Conservation (phyloP, 1,140 invertebrate genomes). For the Dreissena polymorpha region DNA sequence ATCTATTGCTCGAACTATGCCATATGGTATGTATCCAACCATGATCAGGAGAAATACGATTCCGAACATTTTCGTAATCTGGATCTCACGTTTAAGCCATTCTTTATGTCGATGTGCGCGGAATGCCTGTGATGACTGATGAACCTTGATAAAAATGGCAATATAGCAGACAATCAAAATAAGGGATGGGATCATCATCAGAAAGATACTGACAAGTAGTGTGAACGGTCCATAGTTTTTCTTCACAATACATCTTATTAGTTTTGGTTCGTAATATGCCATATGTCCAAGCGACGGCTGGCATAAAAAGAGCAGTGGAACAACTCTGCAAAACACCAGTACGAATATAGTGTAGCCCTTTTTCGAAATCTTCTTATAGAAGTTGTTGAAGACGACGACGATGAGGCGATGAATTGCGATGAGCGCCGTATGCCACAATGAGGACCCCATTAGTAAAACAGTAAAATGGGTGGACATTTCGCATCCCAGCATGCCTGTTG, state of each 20-base stretch:
- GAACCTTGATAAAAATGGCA: constrained; percentile 77
- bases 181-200: constrained; percentile 77
- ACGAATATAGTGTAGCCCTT: constrained; percentile 76
- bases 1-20: constrained; percentile 76
- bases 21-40: constrained; percentile 78
- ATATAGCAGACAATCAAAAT: constrained; percentile 78
- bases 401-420: constrained; percentile 79
- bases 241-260: constrained; percentile 76
- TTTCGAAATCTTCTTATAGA: constrained; percentile 78
- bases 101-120: constrained; percentile 69
- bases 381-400: constrained; percentile 77
- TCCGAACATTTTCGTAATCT: constrained; percentile 80
- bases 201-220: constrained; percentile 73
- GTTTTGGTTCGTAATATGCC: constrained; percentile 75
- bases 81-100: constrained; percentile 77
- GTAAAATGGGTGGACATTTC: constrained; percentile 76
- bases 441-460: constrained; percentile 76
- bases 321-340: constrained; percentile 73
- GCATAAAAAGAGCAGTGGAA: constrained; percentile 75
- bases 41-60: constrained; percentile 78
- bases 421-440: constrained; percentile 78
- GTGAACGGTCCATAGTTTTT: constrained; percentile 75
- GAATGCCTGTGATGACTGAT: constrained; percentile 70
- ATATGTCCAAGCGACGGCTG: constrained; percentile 75
- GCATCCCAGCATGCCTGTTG: constrained; percentile 72